These are phyloP conservation scores for Oreochromis grahami DNA, from an alignment of 2,797 vertebrate genomes.

Conservation along the genomic window DNA sequence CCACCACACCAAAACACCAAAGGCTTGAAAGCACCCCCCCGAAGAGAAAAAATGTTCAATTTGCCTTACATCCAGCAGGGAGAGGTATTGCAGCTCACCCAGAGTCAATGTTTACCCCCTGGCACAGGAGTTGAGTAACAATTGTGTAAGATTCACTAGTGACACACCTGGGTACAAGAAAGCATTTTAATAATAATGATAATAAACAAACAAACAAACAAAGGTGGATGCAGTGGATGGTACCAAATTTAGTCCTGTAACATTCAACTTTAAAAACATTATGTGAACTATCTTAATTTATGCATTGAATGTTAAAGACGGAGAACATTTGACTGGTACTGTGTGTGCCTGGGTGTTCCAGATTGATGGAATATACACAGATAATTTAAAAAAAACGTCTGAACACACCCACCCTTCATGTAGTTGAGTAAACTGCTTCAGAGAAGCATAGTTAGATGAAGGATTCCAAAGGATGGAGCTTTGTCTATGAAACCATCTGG, in stretches of 20 bases:
- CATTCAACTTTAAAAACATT: not conserved
- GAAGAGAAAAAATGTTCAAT: not conserved
- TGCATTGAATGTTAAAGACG: not conserved
- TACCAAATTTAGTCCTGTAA: not conserved
- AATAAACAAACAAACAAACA: not conserved
- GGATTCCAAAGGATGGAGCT: not conserved
- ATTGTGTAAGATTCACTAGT: not conserved
- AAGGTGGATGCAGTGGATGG: not conserved
- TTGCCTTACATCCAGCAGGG: constrained; percentile 42
- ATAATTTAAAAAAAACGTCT: too few species aligned
- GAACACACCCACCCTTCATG: not conserved
- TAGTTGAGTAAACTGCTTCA: not conserved
- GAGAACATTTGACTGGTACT: too few species aligned
- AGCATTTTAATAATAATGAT: not conserved
- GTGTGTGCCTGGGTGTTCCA: too few species aligned
- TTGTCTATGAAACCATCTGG: not conserved
- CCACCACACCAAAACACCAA: not conserved
- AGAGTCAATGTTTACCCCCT: not conserved
- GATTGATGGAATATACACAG: too few species aligned
- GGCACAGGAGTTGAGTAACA: not conserved
- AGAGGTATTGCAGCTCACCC: constrained; percentile 55
- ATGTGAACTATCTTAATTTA: not conserved
- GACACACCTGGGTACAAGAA: not conserved
- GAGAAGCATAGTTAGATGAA: not conserved
- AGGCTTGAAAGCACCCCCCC: not conserved